Evolutionary conservation across 2,888 invertebrate species (phyloP).

Genomic region (Neelides folsomi): DNA sequence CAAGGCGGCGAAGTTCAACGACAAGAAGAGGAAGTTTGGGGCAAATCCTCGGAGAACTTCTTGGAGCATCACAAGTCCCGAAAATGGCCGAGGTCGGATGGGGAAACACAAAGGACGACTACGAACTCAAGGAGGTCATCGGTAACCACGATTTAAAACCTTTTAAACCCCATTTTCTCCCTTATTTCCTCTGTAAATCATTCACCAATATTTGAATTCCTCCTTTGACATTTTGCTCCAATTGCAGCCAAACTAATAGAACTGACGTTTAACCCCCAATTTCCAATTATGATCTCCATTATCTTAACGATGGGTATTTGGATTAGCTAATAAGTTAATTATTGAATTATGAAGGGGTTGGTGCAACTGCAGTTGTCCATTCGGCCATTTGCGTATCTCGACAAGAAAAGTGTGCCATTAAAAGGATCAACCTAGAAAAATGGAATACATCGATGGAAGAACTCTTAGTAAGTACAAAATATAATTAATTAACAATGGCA

Average conservation of each 20-base stretch:
- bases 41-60: slow-evolving; percentile 12
- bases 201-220: not conserved
- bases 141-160: slow-evolving; percentile 46
- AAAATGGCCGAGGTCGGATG: slow-evolving; percentile 41
- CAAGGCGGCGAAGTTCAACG: not conserved
- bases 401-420: slow-evolving; percentile 92
- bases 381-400: slow-evolving; percentile 81
- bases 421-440: slow-evolving; percentile 96
- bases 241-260: not conserved
- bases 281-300: too few relatives aligned
- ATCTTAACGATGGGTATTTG: too few relatives aligned
- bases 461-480: slow-evolving; percentile 55
- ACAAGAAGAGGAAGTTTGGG: slow-evolving; percentile 8
- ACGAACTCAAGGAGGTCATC: slow-evolving; percentile 84
- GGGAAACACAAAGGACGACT: slow-evolving; percentile 83
- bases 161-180: not conserved
- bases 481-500: not conserved
- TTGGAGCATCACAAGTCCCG: slow-evolving; percentile 7
- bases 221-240: not conserved
- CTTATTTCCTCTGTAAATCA: too few relatives aligned
- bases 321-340: slow-evolving; percentile 1
- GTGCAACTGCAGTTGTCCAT: slow-evolving; percentile 91
- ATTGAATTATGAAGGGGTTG: slow-evolving; percentile 55
- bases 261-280: too few relatives aligned
- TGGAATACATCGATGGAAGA: slow-evolving; percentile 99